phyloP scores from a whole-genome alignment of 2,113 vertebrate species.

The Ctenomys sociabilis region DNA sequence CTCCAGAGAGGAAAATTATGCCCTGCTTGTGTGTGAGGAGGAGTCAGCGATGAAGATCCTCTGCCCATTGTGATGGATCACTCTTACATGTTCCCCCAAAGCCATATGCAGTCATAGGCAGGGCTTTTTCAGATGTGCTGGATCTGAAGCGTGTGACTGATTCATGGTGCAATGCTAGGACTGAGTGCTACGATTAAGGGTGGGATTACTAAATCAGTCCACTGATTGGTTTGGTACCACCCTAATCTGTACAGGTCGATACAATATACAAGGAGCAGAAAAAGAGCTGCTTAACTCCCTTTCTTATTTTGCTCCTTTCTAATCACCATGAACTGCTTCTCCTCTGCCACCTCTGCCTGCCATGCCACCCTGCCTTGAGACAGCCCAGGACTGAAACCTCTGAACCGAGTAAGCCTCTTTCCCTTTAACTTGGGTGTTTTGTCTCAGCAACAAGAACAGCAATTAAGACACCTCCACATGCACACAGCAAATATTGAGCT shows the following conservation, averaged over 20 bases:
- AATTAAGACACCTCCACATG: background rate
- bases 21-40: conserved; percentile 7
- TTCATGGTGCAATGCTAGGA: background rate
- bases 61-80: background rate
- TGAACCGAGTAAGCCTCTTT: background rate
- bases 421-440: background rate
- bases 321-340: background rate
- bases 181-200: background rate
- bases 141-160: background rate
- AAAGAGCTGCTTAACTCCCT: background rate
- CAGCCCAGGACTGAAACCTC: background rate
- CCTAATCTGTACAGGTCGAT: background rate
- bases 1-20: background rate
- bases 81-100: background rate
- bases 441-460: background rate
- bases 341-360: background rate
- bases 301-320: background rate
- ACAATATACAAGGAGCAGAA: background rate
- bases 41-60: background rate
- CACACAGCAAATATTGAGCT: conserved; percentile 52
- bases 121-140: background rate
- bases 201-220: background rate
- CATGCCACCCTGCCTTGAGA: background rate
- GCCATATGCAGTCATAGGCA: too few species aligned
- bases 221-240: background rate